Evolutionary conservation across 2,797 vertebrate species (phyloP).

Genomic region (Malacoraja senta): DNA sequence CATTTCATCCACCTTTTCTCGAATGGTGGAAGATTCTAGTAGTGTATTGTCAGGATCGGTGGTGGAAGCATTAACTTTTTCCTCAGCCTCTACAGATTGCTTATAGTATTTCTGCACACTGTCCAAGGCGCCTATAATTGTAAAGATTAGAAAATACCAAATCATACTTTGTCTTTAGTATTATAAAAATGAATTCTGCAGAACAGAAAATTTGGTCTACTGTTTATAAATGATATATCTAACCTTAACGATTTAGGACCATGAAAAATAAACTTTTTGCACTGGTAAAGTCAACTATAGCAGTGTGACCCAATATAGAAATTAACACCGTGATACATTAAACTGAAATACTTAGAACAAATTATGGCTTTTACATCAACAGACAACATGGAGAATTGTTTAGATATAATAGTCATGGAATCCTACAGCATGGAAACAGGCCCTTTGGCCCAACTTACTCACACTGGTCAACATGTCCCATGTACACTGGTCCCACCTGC

Average conservation of each 20-base stretch:
- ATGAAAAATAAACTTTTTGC: background rate
- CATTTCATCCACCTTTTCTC: conserved; percentile 67
- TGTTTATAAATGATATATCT: background rate
- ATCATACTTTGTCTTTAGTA: background rate
- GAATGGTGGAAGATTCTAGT: conserved; percentile 60
- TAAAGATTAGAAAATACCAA: background rate
- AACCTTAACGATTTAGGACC: background rate
- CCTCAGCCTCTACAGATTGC: conserved; percentile 76
- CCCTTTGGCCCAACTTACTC: too few relatives aligned
- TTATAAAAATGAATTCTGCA: background rate
- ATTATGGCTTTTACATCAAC: background rate
- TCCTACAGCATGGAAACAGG: too few relatives aligned
- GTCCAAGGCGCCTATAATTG: conserved; percentile 72
- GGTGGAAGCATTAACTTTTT: conserved; percentile 72
- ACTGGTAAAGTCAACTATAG: background rate
- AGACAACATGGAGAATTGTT: background rate
- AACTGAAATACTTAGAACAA: background rate
- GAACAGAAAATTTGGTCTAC: background rate
- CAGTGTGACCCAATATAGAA: background rate
- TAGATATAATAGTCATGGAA: too few relatives aligned
- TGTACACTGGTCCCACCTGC: too few relatives aligned
- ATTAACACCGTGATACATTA: background rate
- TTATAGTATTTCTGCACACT: conserved; percentile 81
- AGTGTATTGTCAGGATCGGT: conserved; percentile 55
- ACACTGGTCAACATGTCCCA: too few relatives aligned